Evolutionary conservation across 2,888 invertebrate species (phyloP).

Genomic region (Antitype chi): DNA sequence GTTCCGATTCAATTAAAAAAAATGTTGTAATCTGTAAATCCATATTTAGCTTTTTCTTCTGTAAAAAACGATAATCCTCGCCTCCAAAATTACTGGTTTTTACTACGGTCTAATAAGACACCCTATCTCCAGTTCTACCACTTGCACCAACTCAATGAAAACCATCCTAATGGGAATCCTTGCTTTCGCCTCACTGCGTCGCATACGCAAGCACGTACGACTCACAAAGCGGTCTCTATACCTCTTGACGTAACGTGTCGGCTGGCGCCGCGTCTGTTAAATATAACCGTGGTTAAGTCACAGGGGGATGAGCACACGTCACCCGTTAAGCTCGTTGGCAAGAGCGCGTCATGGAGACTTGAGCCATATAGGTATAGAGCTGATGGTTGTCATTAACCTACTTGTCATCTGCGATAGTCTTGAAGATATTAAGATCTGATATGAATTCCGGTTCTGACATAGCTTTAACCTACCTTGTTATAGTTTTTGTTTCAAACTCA

Average conservation of each 20-base stretch:
- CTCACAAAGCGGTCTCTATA: conserved; percentile 56
- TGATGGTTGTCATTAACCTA: conserved; percentile 47
- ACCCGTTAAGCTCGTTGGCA: conserved; percentile 78
- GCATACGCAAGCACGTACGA: conserved; percentile 16
- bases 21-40: neutral
- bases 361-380: conserved; percentile 68
- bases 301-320: conserved; percentile 76
- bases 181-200: conserved; percentile 21
- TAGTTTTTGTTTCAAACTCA: no score
- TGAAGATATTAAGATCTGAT: neutral
- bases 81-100: neutral
- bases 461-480: neutral
- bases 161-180: conserved; percentile 2
- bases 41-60: neutral
- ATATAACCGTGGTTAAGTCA: conserved; percentile 81
- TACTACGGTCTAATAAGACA: neutral
- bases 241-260: conserved; percentile 61
- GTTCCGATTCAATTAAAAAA: no score
- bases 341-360: conserved; percentile 77
- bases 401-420: neutral
- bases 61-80: neutral
- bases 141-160: neutral
- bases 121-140: neutral
- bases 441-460: neutral
- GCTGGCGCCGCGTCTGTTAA: conserved; percentile 74